Conservation (phyloP, 2,888 invertebrate species). For the Eupithecia abbreviata region DNA sequence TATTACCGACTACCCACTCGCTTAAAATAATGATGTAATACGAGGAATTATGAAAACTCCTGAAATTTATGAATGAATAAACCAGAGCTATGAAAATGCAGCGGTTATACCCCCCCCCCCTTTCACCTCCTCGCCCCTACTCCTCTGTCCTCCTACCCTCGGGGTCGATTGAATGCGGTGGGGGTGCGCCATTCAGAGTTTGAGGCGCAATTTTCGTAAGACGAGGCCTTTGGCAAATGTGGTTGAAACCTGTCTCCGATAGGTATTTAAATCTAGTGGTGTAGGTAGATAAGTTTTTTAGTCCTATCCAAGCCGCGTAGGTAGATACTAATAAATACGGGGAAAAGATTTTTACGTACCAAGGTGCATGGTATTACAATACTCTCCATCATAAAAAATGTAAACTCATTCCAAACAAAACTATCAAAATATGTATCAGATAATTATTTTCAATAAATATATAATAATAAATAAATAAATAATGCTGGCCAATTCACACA, state of each 20-base stretch:
- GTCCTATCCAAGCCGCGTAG: too few species aligned
- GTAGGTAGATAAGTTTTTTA: too few species aligned
- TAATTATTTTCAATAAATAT: too few species aligned
- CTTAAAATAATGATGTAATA: not conserved
- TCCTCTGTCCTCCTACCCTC: not conserved
- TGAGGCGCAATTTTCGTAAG: constrained; percentile 5
- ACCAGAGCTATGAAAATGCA: constrained; percentile 10
- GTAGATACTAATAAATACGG: too few species aligned
- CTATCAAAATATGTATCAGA: too few species aligned
- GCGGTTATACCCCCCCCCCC: constrained; percentile 8
- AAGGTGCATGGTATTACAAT: too few species aligned
- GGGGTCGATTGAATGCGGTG: constrained; percentile 27
- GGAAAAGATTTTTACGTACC: too few species aligned
- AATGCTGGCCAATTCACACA: too few species aligned
- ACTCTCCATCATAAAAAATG: too few species aligned
- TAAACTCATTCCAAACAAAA: too few species aligned
- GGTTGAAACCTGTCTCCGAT: not conserved
- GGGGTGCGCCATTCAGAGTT: constrained; percentile 29
- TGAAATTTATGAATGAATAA: constrained; percentile 27
- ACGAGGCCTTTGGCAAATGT: not conserved
- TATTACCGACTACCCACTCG: not conserved
- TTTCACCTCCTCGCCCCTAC: not conserved
- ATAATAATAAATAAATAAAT: too few species aligned
- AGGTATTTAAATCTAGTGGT: too few species aligned
- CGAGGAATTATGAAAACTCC: constrained; percentile 8